These are phyloP conservation scores for Melinopterus prodromus DNA, from an alignment of 2,888 invertebrate genomes.

Conservation along the genomic window DNA sequence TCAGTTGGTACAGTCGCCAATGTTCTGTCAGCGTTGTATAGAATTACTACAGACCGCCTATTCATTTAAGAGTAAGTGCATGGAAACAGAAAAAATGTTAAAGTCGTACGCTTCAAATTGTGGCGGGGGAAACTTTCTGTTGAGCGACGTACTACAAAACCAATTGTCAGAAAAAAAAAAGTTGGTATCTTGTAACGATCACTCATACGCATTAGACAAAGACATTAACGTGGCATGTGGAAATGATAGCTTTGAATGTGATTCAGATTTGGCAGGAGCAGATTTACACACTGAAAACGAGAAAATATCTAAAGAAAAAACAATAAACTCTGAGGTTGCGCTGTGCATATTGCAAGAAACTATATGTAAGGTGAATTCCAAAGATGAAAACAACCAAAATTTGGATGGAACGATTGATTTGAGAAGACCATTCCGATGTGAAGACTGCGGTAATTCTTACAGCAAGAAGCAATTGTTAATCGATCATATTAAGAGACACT, in stretches of 20 bases:
- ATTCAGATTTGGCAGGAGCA: neutral
- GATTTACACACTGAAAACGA: too few species aligned
- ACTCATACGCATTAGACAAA: neutral
- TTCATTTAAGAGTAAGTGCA: constrained; percentile 12
- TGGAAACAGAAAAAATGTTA: constrained; percentile 8
- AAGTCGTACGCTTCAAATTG: constrained; percentile 9
- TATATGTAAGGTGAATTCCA: neutral
- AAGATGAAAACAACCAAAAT: neutral
- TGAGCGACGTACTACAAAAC: neutral
- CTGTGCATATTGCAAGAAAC: neutral
- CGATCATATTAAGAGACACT: too few species aligned
- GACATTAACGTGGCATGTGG: neutral
- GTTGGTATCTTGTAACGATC: neutral
- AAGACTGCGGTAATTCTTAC: too few species aligned
- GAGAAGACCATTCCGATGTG: too few species aligned
- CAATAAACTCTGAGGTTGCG: neutral
- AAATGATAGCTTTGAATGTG: neutral
- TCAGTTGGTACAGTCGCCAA: neutral
- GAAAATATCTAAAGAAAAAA: neutral
- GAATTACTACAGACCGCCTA: constrained; percentile 15
- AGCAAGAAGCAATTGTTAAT: too few species aligned
- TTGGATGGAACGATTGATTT: too few species aligned
- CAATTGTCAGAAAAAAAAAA: neutral
- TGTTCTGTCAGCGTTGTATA: constrained; percentile 5
- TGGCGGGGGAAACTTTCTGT: neutral